Conservation (phyloP, 92 coral and sea anemone genomes). For the Palythoa grandiflora region DNA sequence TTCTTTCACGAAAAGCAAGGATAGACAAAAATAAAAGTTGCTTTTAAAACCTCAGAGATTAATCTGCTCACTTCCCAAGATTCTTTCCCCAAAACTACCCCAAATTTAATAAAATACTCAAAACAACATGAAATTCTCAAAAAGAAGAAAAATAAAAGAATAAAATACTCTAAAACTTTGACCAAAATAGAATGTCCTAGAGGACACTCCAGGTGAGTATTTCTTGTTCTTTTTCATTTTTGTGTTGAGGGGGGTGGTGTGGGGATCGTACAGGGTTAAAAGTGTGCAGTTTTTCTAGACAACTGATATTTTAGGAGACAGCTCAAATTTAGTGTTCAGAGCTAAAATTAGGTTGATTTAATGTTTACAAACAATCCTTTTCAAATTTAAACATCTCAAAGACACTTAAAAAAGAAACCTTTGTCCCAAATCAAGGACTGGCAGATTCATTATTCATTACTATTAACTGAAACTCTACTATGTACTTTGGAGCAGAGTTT, state of each 20-base stretch:
- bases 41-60: constrained; percentile 6
- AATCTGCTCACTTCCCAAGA: constrained; percentile 42
- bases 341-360: too few species aligned
- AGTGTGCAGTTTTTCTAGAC: too few species aligned
- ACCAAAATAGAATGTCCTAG: constrained; percentile 45
- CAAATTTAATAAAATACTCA: constrained; percentile 30
- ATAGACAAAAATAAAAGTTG: constrained; percentile 23
- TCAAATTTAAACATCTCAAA: too few species aligned
- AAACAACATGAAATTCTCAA: constrained; percentile 44
- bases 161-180: constrained; percentile 45
- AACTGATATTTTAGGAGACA: too few species aligned
- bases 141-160: constrained; percentile 45
- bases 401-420: too few species aligned
- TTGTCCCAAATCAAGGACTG: too few species aligned
- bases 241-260: neutral
- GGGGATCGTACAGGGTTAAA: neutral
- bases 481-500: too few species aligned
- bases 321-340: too few species aligned
- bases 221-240: neutral
- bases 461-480: too few species aligned
- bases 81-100: constrained; percentile 38
- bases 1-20: constrained; percentile 14
- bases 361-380: too few species aligned
- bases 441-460: too few species aligned
- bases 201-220: constrained; percentile 42